These are phyloP conservation scores for Danio jaintianensis DNA, from an alignment of 2,797 vertebrate genomes.

Conservation along the genomic window DNA sequence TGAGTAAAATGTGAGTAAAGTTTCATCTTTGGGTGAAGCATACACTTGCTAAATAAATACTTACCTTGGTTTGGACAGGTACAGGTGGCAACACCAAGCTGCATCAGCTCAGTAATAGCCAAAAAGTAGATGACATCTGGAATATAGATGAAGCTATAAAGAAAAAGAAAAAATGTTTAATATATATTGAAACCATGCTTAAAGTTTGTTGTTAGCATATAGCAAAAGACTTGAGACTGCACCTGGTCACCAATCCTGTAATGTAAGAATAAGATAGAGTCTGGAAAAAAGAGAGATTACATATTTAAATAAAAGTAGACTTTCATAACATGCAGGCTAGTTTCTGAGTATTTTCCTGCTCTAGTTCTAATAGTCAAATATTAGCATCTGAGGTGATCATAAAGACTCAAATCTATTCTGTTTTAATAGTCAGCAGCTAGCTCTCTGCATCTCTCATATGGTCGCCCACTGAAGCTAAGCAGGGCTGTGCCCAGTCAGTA, in stretches of 20 bases:
- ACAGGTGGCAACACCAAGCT: conserved; percentile 88
- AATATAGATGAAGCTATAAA: conserved; percentile 86
- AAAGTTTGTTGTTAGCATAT: conserved; percentile 16
- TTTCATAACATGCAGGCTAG: background rate
- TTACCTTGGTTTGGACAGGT: conserved; percentile 95
- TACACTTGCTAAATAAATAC: conserved; percentile 19
- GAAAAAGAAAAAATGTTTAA: conserved; percentile 1
- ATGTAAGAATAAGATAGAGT: conserved; percentile 94
- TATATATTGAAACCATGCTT: conserved; percentile 28
- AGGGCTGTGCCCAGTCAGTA: too few species aligned
- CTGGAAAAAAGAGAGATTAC: conserved; percentile 73
- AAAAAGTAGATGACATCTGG: conserved; percentile 91
- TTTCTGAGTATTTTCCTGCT: background rate
- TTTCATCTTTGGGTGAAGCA: too few species aligned
- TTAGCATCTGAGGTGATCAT: background rate
- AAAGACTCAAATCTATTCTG: background rate
- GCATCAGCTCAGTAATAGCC: conserved; percentile 89
- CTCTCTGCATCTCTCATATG: too few species aligned
- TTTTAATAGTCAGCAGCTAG: too few species aligned
- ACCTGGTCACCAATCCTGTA: conserved; percentile 95
- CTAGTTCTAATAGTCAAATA: background rate
- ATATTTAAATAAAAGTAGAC: background rate
- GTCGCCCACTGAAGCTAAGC: too few species aligned
- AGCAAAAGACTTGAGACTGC: conserved; percentile 52
- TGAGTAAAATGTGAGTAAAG: background rate